Evolutionary conservation across 2,888 invertebrate species (phyloP), one percentile per base, ranked within the genome.

Genomic region (Trichogramma evanescens): DNA sequence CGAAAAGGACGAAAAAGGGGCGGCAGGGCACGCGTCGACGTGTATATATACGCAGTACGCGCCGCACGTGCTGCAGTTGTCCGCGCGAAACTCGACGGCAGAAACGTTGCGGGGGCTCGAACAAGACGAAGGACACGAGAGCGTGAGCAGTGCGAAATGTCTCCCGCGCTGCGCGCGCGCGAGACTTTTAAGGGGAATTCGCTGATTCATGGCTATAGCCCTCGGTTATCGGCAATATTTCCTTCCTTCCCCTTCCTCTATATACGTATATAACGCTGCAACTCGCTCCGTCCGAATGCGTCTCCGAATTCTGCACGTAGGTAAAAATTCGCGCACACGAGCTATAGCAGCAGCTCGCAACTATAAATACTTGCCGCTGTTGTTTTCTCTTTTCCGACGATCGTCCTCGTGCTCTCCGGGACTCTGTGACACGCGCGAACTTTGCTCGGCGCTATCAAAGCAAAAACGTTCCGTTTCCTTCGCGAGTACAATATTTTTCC

Each of bases 151-250:
- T 54, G 54, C 58, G 53, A 62, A 26, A 52, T 64, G 63, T 64
- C 61, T 58, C 59, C 10, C 46, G 13, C 13, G 13, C 13, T 13
- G 13, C 13, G 59, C 50, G 57, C 59, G 59, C 56, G 57, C 59
- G 59, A 54, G 62, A 64, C 61, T 64, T 64, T 64, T 64, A 64
- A 57, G 64, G 64, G 62, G 62, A 64, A 64, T 62, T 64, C 54
- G 62, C 64, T 64, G 62, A 64, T 64, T 64, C 64, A 64, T 62
- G 57, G 58, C 55, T 55, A 51, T 55, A 51, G 53, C 52, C 56
- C 56, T 54, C 44, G 59, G 57, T 62, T 64, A 64, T 64, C 62
- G 62, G 58, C 59, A 52, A 64, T 64, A 59, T 57, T 63, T 61
- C 61, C 63, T 59, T 63, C 58, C 65, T 58, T 63, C 59, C 62